Conservation (phyloP, 2,888 invertebrate species). For the Cephus pulcher region DNA sequence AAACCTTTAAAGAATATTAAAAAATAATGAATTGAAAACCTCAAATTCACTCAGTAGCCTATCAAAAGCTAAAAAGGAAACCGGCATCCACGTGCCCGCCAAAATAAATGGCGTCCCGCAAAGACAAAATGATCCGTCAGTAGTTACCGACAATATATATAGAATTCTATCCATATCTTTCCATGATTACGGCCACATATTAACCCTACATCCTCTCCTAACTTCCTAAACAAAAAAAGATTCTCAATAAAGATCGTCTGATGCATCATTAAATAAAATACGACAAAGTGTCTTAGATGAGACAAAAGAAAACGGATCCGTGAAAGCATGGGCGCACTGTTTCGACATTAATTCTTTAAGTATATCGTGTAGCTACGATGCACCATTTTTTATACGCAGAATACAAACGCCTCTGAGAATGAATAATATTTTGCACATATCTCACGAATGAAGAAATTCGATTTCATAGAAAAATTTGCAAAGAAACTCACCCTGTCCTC, state of each 20-base stretch:
- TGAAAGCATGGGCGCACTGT: neutral
- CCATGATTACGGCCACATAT: neutral
- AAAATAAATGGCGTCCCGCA: conserved; percentile 57
- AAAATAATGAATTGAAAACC: neutral
- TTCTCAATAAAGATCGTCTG: neutral
- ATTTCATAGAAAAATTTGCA: neutral
- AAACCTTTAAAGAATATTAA: neutral
- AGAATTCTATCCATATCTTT: neutral
- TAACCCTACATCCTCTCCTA: neutral
- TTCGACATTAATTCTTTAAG: neutral
- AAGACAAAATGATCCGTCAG: conserved; percentile 25
- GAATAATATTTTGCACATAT: neutral
- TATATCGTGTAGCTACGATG: neutral
- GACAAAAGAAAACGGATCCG: neutral
- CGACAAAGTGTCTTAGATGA: neutral
- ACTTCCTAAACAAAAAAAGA: neutral
- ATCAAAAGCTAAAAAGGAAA: neutral
- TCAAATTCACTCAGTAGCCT: neutral
- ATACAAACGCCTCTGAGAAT: neutral
- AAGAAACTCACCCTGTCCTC: conserved; percentile 51
- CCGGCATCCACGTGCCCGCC: conserved; percentile 60
- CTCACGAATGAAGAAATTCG: neutral
- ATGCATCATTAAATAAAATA: neutral
- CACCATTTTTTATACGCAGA: neutral
- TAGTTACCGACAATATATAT: neutral